Evolutionary conservation across 1,140 invertebrate species (phyloP).

Genomic region (Leptopilina boulardi): DNA sequence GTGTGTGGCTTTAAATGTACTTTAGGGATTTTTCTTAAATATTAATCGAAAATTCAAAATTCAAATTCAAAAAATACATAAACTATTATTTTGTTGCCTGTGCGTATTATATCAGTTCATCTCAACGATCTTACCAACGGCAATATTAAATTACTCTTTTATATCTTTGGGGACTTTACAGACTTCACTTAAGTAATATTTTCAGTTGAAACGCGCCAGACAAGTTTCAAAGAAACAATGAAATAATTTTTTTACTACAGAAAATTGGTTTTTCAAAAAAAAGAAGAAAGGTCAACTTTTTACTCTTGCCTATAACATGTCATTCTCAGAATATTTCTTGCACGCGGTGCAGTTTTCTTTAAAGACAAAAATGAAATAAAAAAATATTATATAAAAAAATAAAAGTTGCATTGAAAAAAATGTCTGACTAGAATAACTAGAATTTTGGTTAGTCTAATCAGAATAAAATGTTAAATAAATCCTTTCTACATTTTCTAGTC

Average conservation of each 20-base stretch:
- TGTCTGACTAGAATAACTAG: too few relatives aligned
- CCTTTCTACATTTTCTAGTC: too few relatives aligned
- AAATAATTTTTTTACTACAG: not conserved
- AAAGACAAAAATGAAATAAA: too few relatives aligned
- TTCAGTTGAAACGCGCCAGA: not conserved
- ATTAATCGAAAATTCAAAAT: too few relatives aligned
- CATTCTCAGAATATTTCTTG: not conserved
- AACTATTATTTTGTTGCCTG: conserved; percentile 8
- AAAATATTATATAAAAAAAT: too few relatives aligned
- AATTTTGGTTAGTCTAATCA: too few relatives aligned
- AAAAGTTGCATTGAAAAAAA: too few relatives aligned
- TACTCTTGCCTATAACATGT: conserved; percentile 1
- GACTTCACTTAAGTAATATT: conserved; percentile 10
- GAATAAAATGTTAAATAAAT: too few relatives aligned
- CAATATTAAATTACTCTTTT: conserved; percentile 14
- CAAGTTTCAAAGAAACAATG: not conserved
- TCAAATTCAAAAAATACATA: too few relatives aligned
- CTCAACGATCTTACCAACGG: not conserved
- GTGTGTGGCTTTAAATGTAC: too few relatives aligned
- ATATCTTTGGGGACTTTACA: not conserved
- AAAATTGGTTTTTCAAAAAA: not conserved
- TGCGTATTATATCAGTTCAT: not conserved
- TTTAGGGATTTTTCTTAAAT: too few relatives aligned
- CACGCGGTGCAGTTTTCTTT: not conserved
- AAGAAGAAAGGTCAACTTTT: not conserved